Conservation (phyloP, 2,888 invertebrate species). For the Drosophila yooni region DNA sequence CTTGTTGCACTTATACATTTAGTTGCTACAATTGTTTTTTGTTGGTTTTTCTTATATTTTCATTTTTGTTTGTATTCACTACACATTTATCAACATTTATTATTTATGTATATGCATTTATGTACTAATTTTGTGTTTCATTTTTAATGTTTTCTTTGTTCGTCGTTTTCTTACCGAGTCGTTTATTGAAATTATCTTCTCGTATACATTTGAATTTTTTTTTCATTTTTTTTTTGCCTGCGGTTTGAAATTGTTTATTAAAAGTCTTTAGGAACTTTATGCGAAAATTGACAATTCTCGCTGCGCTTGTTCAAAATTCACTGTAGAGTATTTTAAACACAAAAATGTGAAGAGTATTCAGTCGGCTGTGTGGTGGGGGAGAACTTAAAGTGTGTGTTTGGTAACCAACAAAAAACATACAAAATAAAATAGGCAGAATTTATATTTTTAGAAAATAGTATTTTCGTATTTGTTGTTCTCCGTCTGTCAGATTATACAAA, state of each 20-base stretch:
- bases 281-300: slow-evolving; percentile 37
- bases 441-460: slow-evolving; percentile 77
- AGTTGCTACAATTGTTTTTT: slow-evolving; percentile 41
- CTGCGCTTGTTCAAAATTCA: slow-evolving; percentile 27
- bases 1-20: slow-evolving; percentile 55
- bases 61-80: slow-evolving; percentile 43
- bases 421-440: slow-evolving; percentile 48
- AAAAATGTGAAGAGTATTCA: slow-evolving; percentile 24
- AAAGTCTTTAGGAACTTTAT: slow-evolving; percentile 65
- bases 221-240: slow-evolving; percentile 17
- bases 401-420: slow-evolving; percentile 18
- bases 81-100: slow-evolving; percentile 80
- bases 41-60: slow-evolving; percentile 1
- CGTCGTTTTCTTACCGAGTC: slow-evolving; percentile 29
- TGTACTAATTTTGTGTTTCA: slow-evolving; percentile 33
- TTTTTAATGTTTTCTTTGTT: slow-evolving; percentile 25
- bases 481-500: slow-evolving; percentile 66
- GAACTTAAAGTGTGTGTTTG: slow-evolving; percentile 9
- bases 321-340: slow-evolving; percentile 18
- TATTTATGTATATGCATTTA: slow-evolving; percentile 52
- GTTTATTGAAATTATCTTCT: slow-evolving; percentile 42
- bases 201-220: slow-evolving; percentile 64
- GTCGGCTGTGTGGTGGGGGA: slow-evolving; percentile 18
- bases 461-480: slow-evolving; percentile 60
- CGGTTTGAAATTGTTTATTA: slow-evolving; percentile 44